Conservation (phyloP, 2,797 vertebrate genomes). For the Phyllotis vaccarum region DNA sequence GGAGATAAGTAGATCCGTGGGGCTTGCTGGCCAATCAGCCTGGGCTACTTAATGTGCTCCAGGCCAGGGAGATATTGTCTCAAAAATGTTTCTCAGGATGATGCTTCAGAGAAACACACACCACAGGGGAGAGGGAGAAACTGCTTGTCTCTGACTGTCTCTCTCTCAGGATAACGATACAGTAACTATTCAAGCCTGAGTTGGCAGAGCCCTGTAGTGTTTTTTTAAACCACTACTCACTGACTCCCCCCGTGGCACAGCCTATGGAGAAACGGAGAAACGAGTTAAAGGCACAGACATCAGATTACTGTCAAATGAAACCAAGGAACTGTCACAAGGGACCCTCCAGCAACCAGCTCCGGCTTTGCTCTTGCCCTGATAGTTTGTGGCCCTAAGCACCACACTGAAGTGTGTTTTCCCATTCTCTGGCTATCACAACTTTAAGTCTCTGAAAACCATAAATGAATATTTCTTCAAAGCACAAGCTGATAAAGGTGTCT, state of each 20-base stretch:
- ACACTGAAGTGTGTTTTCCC: background rate
- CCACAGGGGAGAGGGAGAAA: background rate
- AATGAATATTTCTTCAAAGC: constrained; percentile 38
- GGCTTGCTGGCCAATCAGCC: background rate
- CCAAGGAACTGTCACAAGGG: background rate
- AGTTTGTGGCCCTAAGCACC: background rate
- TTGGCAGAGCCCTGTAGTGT: background rate
- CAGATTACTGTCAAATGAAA: background rate
- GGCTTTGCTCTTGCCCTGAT: background rate
- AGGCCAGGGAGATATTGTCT: background rate
- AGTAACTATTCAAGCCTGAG: constrained; percentile 6
- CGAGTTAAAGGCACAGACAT: constrained; percentile 8
- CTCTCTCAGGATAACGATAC: background rate
- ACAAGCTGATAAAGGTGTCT: background rate
- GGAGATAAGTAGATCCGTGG: background rate
- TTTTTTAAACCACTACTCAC: background rate
- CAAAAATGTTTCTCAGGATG: background rate
- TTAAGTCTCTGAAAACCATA: constrained; percentile 46
- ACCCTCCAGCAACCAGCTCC: background rate
- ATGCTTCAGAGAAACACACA: no score
- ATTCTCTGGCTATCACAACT: background rate
- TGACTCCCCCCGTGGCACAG: background rate
- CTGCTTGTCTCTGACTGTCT: no score
- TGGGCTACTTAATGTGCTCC: background rate
- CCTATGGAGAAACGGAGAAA: background rate